These are phyloP conservation scores for Hipparchia sbordonii DNA, from an alignment of 2,888 invertebrate genomes.

Conservation along the genomic window DNA sequence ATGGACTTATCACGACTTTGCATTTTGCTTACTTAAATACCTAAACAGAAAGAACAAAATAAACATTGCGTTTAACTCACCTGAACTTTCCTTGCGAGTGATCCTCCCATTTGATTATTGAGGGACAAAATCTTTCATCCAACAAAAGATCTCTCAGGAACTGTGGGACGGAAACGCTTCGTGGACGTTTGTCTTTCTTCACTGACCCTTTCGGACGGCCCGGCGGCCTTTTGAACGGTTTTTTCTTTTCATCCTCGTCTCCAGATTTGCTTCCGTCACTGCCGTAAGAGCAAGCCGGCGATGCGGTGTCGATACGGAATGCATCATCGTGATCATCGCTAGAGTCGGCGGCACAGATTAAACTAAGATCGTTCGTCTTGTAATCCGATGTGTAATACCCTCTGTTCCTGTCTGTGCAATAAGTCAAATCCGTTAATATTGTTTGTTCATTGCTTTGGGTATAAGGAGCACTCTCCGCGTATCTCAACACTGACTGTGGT, in stretches of 20 bases:
- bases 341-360: constrained; percentile 59
- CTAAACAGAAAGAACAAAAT: constrained; percentile 3
- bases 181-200: constrained; percentile 71
- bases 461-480: constrained; percentile 64
- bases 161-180: constrained; percentile 88
- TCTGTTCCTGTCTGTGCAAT: constrained; percentile 63
- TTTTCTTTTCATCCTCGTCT: constrained; percentile 75
- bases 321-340: constrained; percentile 73
- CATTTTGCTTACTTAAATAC: constrained; percentile 43
- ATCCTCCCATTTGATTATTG: constrained; percentile 94
- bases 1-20: constrained; percentile 55
- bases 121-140: constrained; percentile 89
- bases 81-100: constrained; percentile 91
- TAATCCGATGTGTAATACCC: constrained; percentile 60
- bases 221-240: constrained; percentile 76
- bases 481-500: constrained; percentile 63
- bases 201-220: constrained; percentile 82
- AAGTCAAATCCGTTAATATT: constrained; percentile 65
- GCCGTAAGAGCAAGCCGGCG: constrained; percentile 68
- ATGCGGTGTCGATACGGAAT: constrained; percentile 66
- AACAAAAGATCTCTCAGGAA: constrained; percentile 92
- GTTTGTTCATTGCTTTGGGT: constrained; percentile 61
- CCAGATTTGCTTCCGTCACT: constrained; percentile 75
- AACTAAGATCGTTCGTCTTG: constrained; percentile 62
- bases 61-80: constrained; percentile 53